These are phyloP conservation scores for Mayetiola destructor DNA, from an alignment of 2,888 invertebrate genomes.

Conservation along the genomic window DNA sequence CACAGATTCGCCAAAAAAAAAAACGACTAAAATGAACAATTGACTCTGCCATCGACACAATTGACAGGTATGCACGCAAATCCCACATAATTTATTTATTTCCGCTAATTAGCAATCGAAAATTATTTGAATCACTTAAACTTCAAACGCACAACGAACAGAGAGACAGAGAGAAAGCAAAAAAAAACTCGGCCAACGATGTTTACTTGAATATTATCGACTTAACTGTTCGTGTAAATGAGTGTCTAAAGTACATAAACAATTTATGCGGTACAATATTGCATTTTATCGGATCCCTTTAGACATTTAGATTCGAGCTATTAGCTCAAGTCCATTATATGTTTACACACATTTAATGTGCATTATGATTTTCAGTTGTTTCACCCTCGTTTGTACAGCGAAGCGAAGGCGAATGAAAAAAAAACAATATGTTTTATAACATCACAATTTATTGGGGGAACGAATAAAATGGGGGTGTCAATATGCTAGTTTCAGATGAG, in stretches of 20 bases:
- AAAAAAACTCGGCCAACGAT: background rate
- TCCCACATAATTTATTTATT: conserved; percentile 6
- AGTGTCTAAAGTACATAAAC: background rate
- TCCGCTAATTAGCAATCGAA: background rate
- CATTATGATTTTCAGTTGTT: conserved; percentile 4
- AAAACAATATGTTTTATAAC: conserved; percentile 9
- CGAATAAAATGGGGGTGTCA: too few relatives aligned
- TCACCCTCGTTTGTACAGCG: background rate
- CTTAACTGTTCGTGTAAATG: conserved; percentile 4
- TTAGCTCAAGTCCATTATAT: conserved; percentile 1
- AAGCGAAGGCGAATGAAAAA: background rate
- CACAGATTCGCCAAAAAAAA: too few relatives aligned
- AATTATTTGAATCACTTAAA: background rate
- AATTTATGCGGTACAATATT: conserved; percentile 10
- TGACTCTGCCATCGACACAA: too few relatives aligned
- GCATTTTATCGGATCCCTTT: background rate
- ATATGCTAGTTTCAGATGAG: too few relatives aligned
- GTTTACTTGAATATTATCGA: conserved; percentile 11
- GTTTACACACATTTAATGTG: conserved; percentile 10
- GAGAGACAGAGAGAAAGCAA: background rate
- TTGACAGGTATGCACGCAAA: too few relatives aligned
- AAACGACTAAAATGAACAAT: too few relatives aligned
- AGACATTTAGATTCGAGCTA: background rate
- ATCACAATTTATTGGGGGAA: too few relatives aligned
- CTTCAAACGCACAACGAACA: background rate